A percentile compares a stretch with the other conserved stretches of the same genome.
Evolutionary conservation across 2,888 invertebrate genomes (phyloP).

Genomic region (Lumbricus terrestris): DNA sequence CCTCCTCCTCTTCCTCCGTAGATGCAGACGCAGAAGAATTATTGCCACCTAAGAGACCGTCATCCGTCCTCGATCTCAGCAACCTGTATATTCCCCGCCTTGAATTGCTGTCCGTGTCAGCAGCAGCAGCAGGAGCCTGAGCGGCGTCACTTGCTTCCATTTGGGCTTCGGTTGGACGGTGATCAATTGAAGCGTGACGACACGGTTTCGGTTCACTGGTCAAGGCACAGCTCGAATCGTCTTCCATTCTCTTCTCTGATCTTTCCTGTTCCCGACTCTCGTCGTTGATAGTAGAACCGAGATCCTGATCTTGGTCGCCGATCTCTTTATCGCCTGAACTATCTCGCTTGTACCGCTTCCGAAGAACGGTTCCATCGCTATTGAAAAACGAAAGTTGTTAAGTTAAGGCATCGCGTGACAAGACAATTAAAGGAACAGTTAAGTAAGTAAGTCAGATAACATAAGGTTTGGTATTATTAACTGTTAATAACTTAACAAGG

Average conservation of each 20-base stretch:
- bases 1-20: not conserved
- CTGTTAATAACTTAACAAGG: too few relatives aligned
- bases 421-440: not conserved
- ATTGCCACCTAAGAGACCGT: not conserved
- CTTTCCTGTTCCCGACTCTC: not conserved
- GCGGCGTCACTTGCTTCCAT: not conserved
- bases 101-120: not conserved
- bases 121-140: not conserved
- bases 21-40: not conserved
- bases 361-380: not conserved
- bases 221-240: not conserved
- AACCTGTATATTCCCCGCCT: not conserved
- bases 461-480: not conserved
- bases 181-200: not conserved
- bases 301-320: too few relatives aligned
- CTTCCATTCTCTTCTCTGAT: not conserved
- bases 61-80: conserved; percentile 5
- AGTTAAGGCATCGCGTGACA: not conserved
- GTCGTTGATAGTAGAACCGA: too few relatives aligned
- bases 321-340: not conserved
- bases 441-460: not conserved
- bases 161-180: not conserved
- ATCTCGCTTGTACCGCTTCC: not conserved
- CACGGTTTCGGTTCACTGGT: not conserved
- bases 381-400: not conserved